Evolutionary conservation across 64 coral and sea anemone genomes (phyloP).

Genomic region (Montipora capricornis): DNA sequence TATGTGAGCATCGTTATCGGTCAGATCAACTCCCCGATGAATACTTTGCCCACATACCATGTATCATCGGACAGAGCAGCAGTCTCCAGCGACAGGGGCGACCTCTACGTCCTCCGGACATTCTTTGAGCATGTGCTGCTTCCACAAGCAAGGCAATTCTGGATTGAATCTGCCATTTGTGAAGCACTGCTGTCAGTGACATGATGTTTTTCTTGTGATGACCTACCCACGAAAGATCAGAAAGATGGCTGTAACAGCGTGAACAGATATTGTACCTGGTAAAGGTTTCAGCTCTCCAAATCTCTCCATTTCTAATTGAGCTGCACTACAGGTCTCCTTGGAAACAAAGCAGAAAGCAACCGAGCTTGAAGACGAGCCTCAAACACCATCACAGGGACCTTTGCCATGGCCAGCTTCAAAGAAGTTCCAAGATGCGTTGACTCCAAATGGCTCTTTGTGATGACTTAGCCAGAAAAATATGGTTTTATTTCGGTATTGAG

Average conservation of each 20-base stretch:
- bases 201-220: neutral
- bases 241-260: constrained; percentile 32
- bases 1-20: neutral
- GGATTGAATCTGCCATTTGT: too few relatives aligned
- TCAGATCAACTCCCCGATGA: neutral
- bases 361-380: constrained; percentile 1
- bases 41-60: constrained; percentile 43
- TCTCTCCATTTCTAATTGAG: too few relatives aligned
- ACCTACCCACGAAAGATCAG: constrained; percentile 24
- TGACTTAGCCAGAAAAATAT: too few relatives aligned
- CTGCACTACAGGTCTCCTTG: neutral
- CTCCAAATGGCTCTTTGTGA: too few relatives aligned
- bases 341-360: constrained; percentile 23
- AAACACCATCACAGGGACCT: neutral
- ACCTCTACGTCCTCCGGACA: neutral
- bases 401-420: constrained; percentile 63
- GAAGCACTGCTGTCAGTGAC: too few relatives aligned
- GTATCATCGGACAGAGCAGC: constrained; percentile 14
- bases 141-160: too few relatives aligned
- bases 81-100: neutral
- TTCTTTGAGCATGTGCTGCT: neutral
- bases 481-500: constrained; percentile 6
- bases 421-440: neutral
- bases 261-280: constrained; percentile 58
- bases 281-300: constrained; percentile 1